Percentiles rank a stretch among this genome's conserved stretches.
These are phyloP conservation scores for Cheilosia pagana DNA, from an alignment of 2,888 invertebrate species.

Conservation along the genomic window DNA sequence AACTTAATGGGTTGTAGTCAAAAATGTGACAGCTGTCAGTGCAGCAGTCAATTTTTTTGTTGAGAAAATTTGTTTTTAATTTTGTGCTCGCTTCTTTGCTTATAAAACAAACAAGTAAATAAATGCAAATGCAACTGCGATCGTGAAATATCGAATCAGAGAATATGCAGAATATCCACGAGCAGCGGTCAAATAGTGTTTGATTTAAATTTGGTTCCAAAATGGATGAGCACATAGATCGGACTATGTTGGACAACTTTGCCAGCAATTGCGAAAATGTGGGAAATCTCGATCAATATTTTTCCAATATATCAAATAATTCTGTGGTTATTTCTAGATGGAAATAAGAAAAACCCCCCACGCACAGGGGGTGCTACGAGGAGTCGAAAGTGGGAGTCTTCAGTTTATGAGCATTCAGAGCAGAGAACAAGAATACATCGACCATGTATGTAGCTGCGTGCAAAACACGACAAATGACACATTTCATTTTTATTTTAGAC, in stretches of 20 bases:
- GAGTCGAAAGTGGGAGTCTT: constrained; percentile 74
- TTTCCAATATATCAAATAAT: not conserved
- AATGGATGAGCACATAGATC: constrained; percentile 76
- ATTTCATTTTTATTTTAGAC: constrained; percentile 76
- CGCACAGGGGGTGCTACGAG: constrained; percentile 62
- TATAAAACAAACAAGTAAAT: constrained; percentile 19
- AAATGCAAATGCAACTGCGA: constrained; percentile 9
- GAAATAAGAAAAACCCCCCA: constrained; percentile 72
- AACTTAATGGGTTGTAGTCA: not conserved
- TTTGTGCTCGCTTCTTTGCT: constrained; percentile 33
- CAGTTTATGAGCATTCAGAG: constrained; percentile 76
- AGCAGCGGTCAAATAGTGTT: not conserved
- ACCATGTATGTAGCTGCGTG: constrained; percentile 79
- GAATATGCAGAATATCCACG: not conserved
- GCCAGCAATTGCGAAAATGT: constrained; percentile 67
- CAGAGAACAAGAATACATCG: constrained; percentile 81
- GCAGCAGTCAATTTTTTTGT: constrained; percentile 30
- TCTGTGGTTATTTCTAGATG: constrained; percentile 48
- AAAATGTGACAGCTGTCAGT: constrained; percentile 44
- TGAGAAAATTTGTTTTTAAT: constrained; percentile 30
- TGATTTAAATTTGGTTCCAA: not conserved
- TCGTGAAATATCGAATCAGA: not conserved
- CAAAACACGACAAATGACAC: not conserved
- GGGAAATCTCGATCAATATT: not conserved
- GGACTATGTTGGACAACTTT: constrained; percentile 75